Percentiles rank a stretch among this genome's conserved stretches.
phyloP scores from a whole-genome alignment of 2,888 invertebrate genomes.

The Campoletis raptor region DNA sequence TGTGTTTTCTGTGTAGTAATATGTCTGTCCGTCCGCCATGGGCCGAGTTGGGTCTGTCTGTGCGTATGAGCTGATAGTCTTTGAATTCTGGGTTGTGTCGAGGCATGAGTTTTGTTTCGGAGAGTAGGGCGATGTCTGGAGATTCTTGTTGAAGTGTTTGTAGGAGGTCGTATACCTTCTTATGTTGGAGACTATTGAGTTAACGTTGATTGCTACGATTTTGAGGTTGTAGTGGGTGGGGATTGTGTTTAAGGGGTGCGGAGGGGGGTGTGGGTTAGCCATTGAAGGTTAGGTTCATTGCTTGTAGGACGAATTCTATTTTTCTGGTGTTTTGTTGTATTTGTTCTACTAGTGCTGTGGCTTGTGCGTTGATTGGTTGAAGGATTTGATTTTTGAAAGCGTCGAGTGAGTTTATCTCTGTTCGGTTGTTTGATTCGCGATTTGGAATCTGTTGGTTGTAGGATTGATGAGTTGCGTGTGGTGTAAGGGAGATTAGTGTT shows the following conservation, averaged over 20 bases:
- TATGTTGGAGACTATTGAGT: background rate
- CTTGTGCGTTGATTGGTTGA: background rate
- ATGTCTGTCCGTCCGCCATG: no score
- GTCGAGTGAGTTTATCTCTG: background rate
- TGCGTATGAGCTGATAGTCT: background rate
- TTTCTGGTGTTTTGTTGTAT: background rate
- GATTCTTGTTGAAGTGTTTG: background rate
- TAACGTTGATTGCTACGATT: background rate
- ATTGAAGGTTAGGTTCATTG: background rate
- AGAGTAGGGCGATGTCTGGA: background rate
- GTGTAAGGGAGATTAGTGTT: no score
- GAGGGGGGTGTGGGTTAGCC: background rate
- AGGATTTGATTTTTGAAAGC: background rate
- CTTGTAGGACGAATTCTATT: background rate
- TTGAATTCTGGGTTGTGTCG: no score
- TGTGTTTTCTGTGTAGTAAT: no score
- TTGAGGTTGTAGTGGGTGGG: background rate
- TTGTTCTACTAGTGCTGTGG: background rate
- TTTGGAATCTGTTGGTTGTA: background rate
- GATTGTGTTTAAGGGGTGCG: background rate
- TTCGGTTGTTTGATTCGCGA: background rate
- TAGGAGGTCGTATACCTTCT: background rate
- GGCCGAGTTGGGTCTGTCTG: no score
- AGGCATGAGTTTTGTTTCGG: background rate
- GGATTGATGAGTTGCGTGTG: background rate